A percentile compares a stretch with the other conserved stretches of the same genome.
These are phyloP conservation scores for Chloropsis cyanopogon DNA, from an alignment of 2,113 vertebrate genomes.

Conservation along the genomic window DNA sequence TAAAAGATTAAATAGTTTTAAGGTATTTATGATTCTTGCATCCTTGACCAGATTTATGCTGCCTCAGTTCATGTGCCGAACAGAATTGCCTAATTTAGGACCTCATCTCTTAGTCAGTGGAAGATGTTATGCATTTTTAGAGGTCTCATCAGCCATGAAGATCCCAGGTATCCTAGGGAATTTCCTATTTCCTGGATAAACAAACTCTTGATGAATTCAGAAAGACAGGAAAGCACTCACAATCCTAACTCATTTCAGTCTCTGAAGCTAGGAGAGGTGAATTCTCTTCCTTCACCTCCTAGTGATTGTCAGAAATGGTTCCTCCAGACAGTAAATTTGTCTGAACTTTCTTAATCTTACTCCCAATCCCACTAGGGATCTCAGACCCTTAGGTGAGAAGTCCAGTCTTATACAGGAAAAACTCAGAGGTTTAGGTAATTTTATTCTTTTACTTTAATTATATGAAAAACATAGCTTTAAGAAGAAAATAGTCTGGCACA, in stretches of 20 bases:
- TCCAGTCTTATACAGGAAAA: not conserved
- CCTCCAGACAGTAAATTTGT: not conserved
- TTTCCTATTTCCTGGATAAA: not conserved
- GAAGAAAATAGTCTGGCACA: not conserved
- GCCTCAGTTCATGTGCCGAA: not conserved
- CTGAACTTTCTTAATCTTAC: not conserved
- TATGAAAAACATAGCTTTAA: not conserved
- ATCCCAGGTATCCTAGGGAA: not conserved
- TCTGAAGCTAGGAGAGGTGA: not conserved
- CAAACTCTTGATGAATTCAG: not conserved
- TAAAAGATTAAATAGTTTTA: not conserved
- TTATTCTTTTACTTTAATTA: not conserved
- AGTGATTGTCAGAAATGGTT: not conserved
- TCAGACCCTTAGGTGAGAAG: not conserved
- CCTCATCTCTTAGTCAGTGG: not conserved
- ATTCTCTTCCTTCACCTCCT: not conserved
- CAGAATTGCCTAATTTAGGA: not conserved
- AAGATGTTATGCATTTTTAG: not conserved
- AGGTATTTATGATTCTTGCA: not conserved
- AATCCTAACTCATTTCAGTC: not conserved
- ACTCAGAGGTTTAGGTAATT: not conserved
- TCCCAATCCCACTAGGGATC: not conserved
- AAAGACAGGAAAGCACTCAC: not conserved
- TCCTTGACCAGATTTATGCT: not conserved
- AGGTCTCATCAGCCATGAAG: not conserved